A percentile compares a stretch with the other conserved stretches of the same genome.
These are phyloP conservation scores for Chaetophractus vellerosus DNA, from an alignment of 2,797 vertebrate genomes.

Conservation along the genomic window DNA sequence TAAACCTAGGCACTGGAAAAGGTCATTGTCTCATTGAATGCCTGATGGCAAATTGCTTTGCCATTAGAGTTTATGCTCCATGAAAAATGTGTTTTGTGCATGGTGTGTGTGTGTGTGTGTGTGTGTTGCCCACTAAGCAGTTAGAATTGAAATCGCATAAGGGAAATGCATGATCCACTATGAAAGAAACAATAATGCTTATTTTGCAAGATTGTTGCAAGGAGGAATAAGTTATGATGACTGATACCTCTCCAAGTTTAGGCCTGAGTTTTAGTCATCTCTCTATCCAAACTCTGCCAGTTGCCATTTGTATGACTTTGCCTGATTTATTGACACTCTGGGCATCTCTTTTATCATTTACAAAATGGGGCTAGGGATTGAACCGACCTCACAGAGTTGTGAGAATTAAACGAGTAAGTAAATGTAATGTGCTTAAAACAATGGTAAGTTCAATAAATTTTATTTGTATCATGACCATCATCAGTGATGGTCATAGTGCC, in stretches of 20 bases:
- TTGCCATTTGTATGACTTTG: neutral
- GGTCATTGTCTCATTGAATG: neutral
- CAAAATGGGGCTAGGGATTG: neutral
- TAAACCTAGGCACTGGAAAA: neutral
- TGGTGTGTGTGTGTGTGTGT: neutral
- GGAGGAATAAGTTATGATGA: neutral
- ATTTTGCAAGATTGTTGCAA: neutral
- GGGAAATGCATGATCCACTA: neutral
- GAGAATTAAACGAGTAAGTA: neutral
- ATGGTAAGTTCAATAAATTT: neutral
- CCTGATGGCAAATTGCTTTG: neutral
- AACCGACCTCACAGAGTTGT: neutral
- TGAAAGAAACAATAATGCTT: neutral
- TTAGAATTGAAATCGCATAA: constrained; percentile 4
- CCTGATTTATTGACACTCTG: neutral
- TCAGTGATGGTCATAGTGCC: neutral
- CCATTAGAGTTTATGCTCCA: neutral
- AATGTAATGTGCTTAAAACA: neutral
- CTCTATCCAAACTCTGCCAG: neutral
- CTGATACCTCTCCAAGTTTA: neutral
- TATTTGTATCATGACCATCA: neutral
- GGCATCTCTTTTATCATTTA: neutral
- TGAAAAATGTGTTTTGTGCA: neutral
- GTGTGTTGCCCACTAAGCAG: neutral
- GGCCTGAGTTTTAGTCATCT: neutral